Evolutionary conservation across 1,140 invertebrate species (phyloP).

Genomic region (Cataglyphis hispanica): DNA sequence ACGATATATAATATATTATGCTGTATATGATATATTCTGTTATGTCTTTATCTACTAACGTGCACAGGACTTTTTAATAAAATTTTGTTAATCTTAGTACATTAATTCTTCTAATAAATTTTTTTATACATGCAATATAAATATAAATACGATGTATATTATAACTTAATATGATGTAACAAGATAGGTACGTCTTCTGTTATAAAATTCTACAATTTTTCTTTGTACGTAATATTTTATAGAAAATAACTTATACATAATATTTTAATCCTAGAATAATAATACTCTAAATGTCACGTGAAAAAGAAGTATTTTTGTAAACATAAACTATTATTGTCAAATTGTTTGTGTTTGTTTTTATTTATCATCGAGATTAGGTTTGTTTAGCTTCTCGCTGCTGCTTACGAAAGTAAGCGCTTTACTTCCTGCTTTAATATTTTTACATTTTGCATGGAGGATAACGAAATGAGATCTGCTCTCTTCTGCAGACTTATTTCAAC

Average conservation of each 20-base stretch:
- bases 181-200: neutral
- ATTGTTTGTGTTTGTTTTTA: conserved; percentile 45
- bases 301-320: conserved; percentile 8
- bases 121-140: conserved; percentile 20
- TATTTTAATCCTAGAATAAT: neutral
- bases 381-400: conserved; percentile 41
- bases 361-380: conserved; percentile 1
- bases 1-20: neutral
- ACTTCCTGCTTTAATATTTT: conserved; percentile 13
- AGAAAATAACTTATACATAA: conserved; percentile 2
- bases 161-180: neutral
- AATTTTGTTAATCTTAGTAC: neutral
- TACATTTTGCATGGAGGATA: conserved; percentile 19
- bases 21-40: neutral
- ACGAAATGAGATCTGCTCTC: conserved; percentile 5
- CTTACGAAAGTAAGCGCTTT: conserved; percentile 20
- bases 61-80: neutral
- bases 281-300: neutral
- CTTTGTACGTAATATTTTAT: neutral
- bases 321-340: conserved; percentile 37
- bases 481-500: conserved; percentile 25
- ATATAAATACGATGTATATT: neutral
- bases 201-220: conserved; percentile 3
- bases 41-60: conserved; percentile 1
- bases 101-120: neutral